These are phyloP conservation scores for Antheraea pernyi DNA, from an alignment of 1,140 invertebrate species.

Conservation along the genomic window DNA sequence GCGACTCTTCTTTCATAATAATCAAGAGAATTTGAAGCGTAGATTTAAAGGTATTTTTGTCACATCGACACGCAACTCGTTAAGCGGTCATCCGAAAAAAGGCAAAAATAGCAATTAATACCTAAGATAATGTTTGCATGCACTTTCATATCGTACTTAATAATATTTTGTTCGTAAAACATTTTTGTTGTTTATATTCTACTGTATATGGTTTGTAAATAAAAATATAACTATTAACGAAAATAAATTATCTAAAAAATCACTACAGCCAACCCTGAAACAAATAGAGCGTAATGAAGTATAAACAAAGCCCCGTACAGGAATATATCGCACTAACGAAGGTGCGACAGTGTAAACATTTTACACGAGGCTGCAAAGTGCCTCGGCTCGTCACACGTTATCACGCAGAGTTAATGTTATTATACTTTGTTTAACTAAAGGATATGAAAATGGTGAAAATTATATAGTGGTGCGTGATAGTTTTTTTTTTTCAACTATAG, in stretches of 20 bases:
- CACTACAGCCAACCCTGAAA: not conserved
- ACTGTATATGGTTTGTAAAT: not conserved
- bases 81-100: too few species aligned
- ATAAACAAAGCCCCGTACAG: not conserved
- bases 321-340: not conserved
- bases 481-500: too few species aligned
- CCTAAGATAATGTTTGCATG: too few species aligned
- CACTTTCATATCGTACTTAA: too few species aligned
- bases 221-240: not conserved
- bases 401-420: not conserved
- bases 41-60: too few species aligned
- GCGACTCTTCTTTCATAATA: too few species aligned
- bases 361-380: not conserved
- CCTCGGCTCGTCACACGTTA: not conserved
- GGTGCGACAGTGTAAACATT: slow-evolving; percentile 2
- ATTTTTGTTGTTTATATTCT: too few species aligned
- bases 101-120: too few species aligned
- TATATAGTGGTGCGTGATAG: too few species aligned
- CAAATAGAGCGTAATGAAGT: not conserved
- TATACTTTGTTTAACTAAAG: not conserved
- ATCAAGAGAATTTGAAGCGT: too few species aligned
- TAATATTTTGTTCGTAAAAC: too few species aligned
- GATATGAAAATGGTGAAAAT: not conserved
- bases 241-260: not conserved
- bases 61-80: too few species aligned